Evolutionary conservation across 2,888 invertebrate species (phyloP), one percentile per base, ranked within the genome.

Genomic region (Autographa pulchrina): DNA sequence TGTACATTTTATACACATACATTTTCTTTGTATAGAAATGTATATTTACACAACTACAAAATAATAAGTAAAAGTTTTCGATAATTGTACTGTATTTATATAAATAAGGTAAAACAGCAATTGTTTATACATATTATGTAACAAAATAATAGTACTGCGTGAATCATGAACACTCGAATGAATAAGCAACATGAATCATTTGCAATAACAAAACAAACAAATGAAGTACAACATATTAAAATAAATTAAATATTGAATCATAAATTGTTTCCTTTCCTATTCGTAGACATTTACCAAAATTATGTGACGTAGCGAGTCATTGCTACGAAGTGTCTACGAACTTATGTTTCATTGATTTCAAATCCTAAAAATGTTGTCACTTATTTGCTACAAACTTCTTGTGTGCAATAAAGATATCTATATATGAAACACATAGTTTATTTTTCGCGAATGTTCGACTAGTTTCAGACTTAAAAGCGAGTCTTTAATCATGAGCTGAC

Each of bases 41-140:
- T 25, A 38, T 20, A 20, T 20, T 56, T 56, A 13, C 9, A 4
- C 18, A 56, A 25, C 54, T 11, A 25, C 9, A 1, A 25, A 11
- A 14, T 56, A 9, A 7, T 13, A 11, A 20, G 54, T 25, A 56
- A 56, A 25, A 56, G 25, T 56, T 56, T 13, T 25, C 13, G 14
- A 25, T 25, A 25, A 56, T 25, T 11, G 25, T 3, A 20, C 32
- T 6, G 11, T 31, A n/a, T 56, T 52, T 18, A 9, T 16, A 54
- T 65, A 13, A 72, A 61, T 35, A 54, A 20, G 13, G 16, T 20
- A 68, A 64, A n/a, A 58, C 35, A 25, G 56, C 38, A 58, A 43
- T 38, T 64, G 54, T 73, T 61, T 62, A 59, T 59, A 59, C 16
- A 63, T 48, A 31, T 48, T 20, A 68, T 25, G 56, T 70, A n/a